These are phyloP conservation scores for Cantharis rufa DNA, from an alignment of 2,888 invertebrate species.

Conservation along the genomic window DNA sequence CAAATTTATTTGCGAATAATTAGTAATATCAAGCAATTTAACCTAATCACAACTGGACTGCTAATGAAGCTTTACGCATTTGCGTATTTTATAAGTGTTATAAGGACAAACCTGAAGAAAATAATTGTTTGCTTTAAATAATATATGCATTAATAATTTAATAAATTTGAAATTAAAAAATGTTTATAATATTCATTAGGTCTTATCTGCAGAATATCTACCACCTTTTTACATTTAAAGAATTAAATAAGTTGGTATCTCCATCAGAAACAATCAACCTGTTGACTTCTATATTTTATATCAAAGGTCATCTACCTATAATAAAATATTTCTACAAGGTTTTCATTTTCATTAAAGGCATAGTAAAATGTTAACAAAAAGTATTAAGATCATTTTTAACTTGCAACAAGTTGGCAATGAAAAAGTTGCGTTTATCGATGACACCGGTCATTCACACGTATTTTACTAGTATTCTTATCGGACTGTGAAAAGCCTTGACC, in stretches of 20 bases:
- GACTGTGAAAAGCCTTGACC: slow-evolving; percentile 9
- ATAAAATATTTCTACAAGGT: neutral
- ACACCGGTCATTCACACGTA: neutral
- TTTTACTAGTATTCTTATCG: slow-evolving; percentile 10
- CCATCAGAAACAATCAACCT: neutral
- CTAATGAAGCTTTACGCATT: neutral
- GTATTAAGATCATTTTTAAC: neutral
- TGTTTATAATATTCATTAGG: neutral
- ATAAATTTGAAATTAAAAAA: neutral
- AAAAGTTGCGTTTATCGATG: slow-evolving; percentile 11
- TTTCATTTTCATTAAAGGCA: neutral
- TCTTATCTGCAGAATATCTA: neutral
- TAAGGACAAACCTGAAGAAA: neutral
- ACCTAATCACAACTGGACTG: slow-evolving; percentile 1
- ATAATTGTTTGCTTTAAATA: neutral
- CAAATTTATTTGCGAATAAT: neutral
- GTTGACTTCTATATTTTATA: neutral
- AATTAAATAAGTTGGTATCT: neutral
- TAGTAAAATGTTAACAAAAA: neutral
- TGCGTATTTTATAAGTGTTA: neutral
- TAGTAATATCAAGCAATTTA: neutral
- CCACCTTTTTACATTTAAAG: neutral
- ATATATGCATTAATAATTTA: neutral
- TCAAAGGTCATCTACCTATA: slow-evolving; percentile 1
- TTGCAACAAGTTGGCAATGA: slow-evolving; percentile 19